Conservation (phyloP, 2,888 invertebrate genomes). For the Antheraea yamamai region DNA sequence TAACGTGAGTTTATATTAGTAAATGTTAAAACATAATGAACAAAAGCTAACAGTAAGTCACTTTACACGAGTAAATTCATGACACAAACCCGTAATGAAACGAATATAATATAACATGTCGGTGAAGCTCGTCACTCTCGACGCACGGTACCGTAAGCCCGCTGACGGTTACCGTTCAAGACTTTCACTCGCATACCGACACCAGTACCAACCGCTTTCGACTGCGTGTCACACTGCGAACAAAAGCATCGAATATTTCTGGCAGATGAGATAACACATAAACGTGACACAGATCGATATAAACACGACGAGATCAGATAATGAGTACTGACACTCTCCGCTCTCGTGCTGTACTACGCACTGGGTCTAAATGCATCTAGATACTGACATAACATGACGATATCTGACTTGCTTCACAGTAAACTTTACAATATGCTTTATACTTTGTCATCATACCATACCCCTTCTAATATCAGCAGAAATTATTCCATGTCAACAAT, state of each 20-base stretch:
- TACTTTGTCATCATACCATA: background rate
- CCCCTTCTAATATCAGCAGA: background rate
- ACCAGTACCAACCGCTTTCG: background rate
- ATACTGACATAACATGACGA: too few relatives aligned
- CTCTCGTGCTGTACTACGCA: too few relatives aligned
- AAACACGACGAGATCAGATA: too few relatives aligned
- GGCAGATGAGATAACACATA: too few relatives aligned
- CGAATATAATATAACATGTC: background rate
- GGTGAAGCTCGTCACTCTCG: background rate
- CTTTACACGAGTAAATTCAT: background rate
- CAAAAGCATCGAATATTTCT: too few relatives aligned
- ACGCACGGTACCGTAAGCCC: background rate
- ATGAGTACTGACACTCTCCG: too few relatives aligned
- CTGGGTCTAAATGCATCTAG: too few relatives aligned
- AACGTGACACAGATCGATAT: too few relatives aligned
- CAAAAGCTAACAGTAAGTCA: background rate
- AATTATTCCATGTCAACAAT: background rate
- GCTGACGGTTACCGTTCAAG: background rate
- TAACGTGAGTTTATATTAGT: background rate
- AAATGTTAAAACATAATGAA: background rate
- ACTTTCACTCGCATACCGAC: constrained; percentile 8
- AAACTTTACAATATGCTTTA: background rate
- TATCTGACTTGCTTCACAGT: too few relatives aligned
- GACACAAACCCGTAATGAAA: background rate
- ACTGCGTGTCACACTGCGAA: background rate